phyloP scores from a whole-genome alignment of 2,113 vertebrate genomes.

The Mionectes macconnelli region DNA sequence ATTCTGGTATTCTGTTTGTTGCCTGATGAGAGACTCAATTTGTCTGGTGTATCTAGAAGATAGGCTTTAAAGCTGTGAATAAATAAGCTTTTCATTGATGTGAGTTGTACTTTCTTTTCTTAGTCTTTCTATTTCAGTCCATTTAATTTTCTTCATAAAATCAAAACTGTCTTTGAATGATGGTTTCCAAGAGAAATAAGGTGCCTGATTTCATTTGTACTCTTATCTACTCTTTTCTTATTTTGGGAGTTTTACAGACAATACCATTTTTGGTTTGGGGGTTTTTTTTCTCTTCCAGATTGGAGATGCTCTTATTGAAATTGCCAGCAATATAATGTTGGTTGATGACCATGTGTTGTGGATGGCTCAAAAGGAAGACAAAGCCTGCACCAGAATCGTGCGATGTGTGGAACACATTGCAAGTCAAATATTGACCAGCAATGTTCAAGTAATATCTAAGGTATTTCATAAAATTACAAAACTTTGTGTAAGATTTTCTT shows the following conservation, averaged over 20 bases:
- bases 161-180: not conserved
- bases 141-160: not conserved
- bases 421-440: slow-evolving; percentile 72
- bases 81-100: not conserved
- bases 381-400: slow-evolving; percentile 87
- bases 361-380: slow-evolving; percentile 88
- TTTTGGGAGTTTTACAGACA: not conserved
- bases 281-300: slow-evolving; percentile 61
- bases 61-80: not conserved
- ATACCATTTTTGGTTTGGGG: not conserved
- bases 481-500: not conserved
- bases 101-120: not conserved
- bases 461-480: slow-evolving; percentile 63
- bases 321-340: slow-evolving; percentile 89
- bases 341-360: slow-evolving; percentile 87
- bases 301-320: slow-evolving; percentile 81
- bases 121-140: not conserved
- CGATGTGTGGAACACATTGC: slow-evolving; percentile 86
- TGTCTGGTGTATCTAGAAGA: not conserved
- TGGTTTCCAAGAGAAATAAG: not conserved
- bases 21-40: not conserved
- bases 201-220: not conserved
- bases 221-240: not conserved
- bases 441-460: slow-evolving; percentile 82
- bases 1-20: not conserved